Base-by-base conservation (phyloP, 2,797 vertebrate species). In the Coranthus polyacanthus region DNA sequence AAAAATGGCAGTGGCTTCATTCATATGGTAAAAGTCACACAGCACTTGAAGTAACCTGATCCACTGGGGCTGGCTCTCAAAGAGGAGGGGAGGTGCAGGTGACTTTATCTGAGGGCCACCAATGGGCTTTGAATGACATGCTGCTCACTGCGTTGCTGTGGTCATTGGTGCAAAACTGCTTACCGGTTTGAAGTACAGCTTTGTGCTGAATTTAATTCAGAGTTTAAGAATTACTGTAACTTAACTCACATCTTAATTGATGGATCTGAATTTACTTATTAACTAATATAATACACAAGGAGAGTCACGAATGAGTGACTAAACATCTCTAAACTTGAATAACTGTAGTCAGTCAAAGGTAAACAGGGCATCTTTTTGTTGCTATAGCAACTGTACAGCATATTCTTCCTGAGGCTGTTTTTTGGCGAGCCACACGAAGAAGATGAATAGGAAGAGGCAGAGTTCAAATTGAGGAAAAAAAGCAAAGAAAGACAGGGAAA, bases 11-110 rank as follows among this genome's bases (percentile, higher is more conserved):
- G 69, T 26, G 67, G 72, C 71, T 79, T 79, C 82, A 89, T 93
- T 94, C 91, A 87, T 85, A 85, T 83, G 86, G 86, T 90, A 88
- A 92, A 91, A 91, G 89, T 88, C 85, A 79, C 87, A 89, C 75
- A 88, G 88, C 68, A 68, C 52, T 41, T 59, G 43, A 13, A 12
- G 90, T 88, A 93, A 94, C 86, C 79, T 39, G 77, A 90, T 68
- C 87, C 83, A 58, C 55, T 39, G 22, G 50, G 67, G 50, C 79
- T 76, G 76, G 79, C 65, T 81, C 78, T 82, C 55, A 82, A 41
- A 85, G 73, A 71, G 70, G 63, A 70, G 59, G 71, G 83, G 72
- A 63, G 79, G 73, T 50, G 79, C 68, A 76, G 79, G 85, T 75
- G 74, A 87, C 83, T 89, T 85, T 90, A 87, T 85, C 85, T 80